Conservation (phyloP, 1,140 invertebrate species). For the Condylostylus longicornis region DNA sequence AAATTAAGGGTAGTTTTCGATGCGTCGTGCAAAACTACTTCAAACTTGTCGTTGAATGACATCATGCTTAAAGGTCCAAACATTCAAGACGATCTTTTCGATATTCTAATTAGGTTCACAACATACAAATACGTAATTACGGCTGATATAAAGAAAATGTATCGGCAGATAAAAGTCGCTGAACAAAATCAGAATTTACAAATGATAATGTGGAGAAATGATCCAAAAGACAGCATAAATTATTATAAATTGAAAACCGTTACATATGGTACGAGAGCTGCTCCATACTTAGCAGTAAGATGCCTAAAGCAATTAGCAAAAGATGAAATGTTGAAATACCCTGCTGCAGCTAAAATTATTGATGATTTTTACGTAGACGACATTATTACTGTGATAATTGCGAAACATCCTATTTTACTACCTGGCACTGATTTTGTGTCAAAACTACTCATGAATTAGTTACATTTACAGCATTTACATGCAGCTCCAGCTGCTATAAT, state of each 20-base stretch:
- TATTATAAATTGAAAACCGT: constrained; percentile 21
- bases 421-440: too few species aligned
- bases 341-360: constrained; percentile 16
- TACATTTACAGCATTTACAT: constrained; percentile 16
- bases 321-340: constrained; percentile 15
- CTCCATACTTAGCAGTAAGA: constrained; percentile 17
- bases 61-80: constrained; percentile 19
- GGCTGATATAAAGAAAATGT: constrained; percentile 25
- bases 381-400: constrained; percentile 21
- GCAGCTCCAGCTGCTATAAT: constrained; percentile 11
- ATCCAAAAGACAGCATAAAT: constrained; percentile 12
- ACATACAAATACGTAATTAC: constrained; percentile 14
- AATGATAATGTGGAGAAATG: constrained; percentile 26
- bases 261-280: constrained; percentile 19
- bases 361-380: constrained; percentile 31
- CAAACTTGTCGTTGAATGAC: constrained; percentile 17
- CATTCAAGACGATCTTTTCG: constrained; percentile 23
- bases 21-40: constrained; percentile 9
- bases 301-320: constrained; percentile 16
- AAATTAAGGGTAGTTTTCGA: constrained; percentile 17
- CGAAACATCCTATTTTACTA: too few species aligned
- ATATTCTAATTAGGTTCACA: constrained; percentile 24
- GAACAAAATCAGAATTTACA: constrained; percentile 17
- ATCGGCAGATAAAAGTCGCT: constrained; percentile 15
- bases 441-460: constrained; percentile 2